These are phyloP conservation scores for Conomelus anceps DNA, from an alignment of 2,888 invertebrate genomes.

Conservation along the genomic window DNA sequence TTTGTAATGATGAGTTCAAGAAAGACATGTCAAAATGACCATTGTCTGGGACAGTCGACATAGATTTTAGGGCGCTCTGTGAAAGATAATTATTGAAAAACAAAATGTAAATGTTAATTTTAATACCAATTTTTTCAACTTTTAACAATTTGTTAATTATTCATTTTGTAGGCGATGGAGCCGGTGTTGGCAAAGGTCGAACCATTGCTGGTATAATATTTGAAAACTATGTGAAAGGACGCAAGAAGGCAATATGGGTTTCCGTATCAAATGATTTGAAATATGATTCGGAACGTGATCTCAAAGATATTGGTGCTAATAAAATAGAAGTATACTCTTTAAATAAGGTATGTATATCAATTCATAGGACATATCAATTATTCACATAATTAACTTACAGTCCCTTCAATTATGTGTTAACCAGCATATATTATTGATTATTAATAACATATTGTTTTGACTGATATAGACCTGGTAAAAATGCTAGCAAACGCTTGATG, in stretches of 20 bases:
- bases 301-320: slow-evolving; percentile 87
- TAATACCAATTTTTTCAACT: neutral
- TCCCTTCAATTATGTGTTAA: no score
- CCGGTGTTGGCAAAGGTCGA: slow-evolving; percentile 95
- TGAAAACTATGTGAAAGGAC: slow-evolving; percentile 90
- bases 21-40: no score
- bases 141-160: neutral
- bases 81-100: neutral
- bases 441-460: no score
- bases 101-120: no score
- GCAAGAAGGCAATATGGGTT: slow-evolving; percentile 96
- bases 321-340: slow-evolving; percentile 81
- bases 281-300: slow-evolving; percentile 95
- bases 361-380: neutral
- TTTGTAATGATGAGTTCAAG: no score
- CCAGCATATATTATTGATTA: no score
- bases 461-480: no score
- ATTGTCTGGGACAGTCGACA: no score
- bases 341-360: slow-evolving; percentile 61
- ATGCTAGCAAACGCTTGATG: no score
- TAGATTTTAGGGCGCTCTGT: neutral
- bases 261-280: slow-evolving; percentile 97
- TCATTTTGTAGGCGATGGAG: slow-evolving; percentile 74
- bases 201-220: slow-evolving; percentile 97
- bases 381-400: no score